phyloP scores from a whole-genome alignment of 2,113 vertebrate genomes.

The Platysteira castanea region DNA sequence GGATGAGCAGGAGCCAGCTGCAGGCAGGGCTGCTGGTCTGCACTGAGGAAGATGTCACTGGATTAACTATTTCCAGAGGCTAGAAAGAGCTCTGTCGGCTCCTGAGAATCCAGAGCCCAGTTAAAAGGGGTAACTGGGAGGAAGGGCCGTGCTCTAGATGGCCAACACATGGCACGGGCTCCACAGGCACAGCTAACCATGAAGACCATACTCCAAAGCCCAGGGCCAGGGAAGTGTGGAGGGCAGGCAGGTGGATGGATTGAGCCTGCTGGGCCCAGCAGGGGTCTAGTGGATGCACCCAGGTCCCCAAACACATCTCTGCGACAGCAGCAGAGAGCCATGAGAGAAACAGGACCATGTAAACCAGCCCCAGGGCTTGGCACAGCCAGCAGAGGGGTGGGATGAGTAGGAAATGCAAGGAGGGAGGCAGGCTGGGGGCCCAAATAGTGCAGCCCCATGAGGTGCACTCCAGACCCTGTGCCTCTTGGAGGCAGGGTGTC shows the following conservation, averaged over 20 bases:
- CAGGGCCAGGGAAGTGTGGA: not conserved
- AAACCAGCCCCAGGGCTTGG: not conserved
- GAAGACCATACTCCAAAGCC: not conserved
- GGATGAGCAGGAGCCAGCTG: not conserved
- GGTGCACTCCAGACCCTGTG: not conserved
- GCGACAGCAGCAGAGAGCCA: not conserved
- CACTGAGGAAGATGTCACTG: rapidly evolving
- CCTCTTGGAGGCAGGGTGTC: not conserved
- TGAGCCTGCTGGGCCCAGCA: not conserved
- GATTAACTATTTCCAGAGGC: not conserved
- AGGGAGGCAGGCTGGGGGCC: not conserved
- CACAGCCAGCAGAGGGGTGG: not conserved
- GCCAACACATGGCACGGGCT: not conserved
- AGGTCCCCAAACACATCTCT: not conserved
- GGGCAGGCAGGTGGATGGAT: not conserved
- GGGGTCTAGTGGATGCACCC: not conserved
- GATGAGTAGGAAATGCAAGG: not conserved
- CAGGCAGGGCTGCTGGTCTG: not conserved
- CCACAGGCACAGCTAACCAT: not conserved
- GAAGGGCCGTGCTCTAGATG: not conserved
- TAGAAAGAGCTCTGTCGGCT: rapidly evolving
- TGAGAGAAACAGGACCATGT: rapidly evolving
- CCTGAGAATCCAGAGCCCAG: not conserved
- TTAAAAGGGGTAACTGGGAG: not conserved
- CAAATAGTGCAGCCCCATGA: not conserved